Evolutionary conservation across 2,888 invertebrate species (phyloP).

Genomic region (Hydropsyche betteni): DNA sequence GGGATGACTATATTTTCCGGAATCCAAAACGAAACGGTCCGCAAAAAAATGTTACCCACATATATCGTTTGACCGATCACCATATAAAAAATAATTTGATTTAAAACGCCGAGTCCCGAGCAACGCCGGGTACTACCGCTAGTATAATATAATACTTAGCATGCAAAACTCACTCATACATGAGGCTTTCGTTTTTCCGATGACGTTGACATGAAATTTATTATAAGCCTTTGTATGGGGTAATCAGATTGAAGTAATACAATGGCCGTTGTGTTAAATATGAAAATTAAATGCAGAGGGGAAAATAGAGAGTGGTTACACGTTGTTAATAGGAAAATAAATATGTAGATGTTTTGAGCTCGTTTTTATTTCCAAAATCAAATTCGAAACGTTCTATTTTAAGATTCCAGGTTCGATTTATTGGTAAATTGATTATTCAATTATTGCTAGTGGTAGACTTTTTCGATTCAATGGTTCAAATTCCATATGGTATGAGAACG

Average conservation of each 20-base stretch:
- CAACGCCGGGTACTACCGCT: neutral
- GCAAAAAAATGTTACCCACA: too few relatives aligned
- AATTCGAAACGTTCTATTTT: neutral
- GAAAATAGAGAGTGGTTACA: neutral
- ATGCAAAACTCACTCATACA: constrained; percentile 26
- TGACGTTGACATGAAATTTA: constrained; percentile 35
- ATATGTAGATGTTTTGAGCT: neutral
- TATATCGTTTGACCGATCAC: too few relatives aligned
- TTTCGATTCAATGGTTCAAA: neutral
- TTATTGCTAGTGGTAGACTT: neutral
- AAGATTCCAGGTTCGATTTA: neutral
- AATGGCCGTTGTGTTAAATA: neutral
- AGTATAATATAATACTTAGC: constrained; percentile 14
- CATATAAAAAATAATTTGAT: too few relatives aligned
- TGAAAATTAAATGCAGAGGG: neutral
- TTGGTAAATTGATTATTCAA: neutral
- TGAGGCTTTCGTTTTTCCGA: constrained; percentile 32
- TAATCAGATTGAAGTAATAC: constrained; percentile 16
- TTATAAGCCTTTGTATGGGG: constrained; percentile 20
- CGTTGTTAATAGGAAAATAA: neutral
- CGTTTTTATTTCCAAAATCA: neutral
- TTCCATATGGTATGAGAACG: too few relatives aligned
- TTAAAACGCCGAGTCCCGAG: too few relatives aligned
- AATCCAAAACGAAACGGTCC: too few relatives aligned
- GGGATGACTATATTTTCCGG: too few relatives aligned